Conservation (phyloP, 2,113 vertebrate genomes). For the Hippocampus comes region DNA sequence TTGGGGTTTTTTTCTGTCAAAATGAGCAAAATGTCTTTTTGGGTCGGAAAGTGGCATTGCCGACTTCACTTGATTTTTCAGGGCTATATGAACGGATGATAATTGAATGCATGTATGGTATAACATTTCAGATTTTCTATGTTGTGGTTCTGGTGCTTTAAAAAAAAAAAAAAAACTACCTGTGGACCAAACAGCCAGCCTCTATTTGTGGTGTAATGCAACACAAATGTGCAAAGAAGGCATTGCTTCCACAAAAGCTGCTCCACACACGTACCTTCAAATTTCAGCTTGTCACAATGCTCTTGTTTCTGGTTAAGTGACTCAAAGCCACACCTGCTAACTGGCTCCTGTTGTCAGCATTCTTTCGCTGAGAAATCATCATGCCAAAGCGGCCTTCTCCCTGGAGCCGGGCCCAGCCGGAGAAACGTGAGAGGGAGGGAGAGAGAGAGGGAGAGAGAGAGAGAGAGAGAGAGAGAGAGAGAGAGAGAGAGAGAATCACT, state of each 20-base stretch:
- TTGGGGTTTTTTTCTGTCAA: too few species aligned
- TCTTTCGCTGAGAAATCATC: constrained; percentile 77
- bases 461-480: constrained; percentile 21
- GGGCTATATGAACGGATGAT: neutral
- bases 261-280: constrained; percentile 12
- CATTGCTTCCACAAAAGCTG: neutral
- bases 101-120: neutral
- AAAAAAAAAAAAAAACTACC: neutral
- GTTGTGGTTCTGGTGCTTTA: neutral
- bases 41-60: too few species aligned
- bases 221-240: neutral
- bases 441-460: constrained; percentile 24
- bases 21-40: too few species aligned
- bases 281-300: constrained; percentile 58
- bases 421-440: constrained; percentile 32
- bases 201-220: neutral
- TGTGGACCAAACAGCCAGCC: neutral
- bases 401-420: constrained; percentile 74
- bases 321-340: constrained; percentile 81
- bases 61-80: neutral
- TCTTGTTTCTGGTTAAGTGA: constrained; percentile 78
- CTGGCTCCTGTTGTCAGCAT: constrained; percentile 75
- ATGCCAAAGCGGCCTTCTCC: constrained; percentile 72
- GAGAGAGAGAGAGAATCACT: constrained; percentile 43
- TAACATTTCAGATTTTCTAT: neutral